Percentiles rank a stretch among this genome's conserved stretches.
Conservation (phyloP, 23 tunicate species). For the Pegea sp. region DNA sequence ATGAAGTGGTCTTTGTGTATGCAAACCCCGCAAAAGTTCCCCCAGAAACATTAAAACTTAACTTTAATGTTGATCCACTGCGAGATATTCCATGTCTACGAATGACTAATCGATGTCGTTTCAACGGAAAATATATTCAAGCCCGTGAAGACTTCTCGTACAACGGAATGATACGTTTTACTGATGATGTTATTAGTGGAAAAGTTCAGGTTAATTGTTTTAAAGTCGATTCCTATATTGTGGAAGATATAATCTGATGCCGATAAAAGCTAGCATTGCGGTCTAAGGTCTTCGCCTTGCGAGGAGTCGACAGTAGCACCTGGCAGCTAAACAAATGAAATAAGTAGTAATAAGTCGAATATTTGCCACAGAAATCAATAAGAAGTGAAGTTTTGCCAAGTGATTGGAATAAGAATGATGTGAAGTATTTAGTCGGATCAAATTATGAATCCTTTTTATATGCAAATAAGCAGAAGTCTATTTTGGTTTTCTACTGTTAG, state of each 20-base stretch:
- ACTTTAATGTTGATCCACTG: slow-evolving; percentile 46
- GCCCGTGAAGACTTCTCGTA: slow-evolving; percentile 15
- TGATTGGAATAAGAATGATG: slow-evolving; percentile 70
- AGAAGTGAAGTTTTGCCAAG: slow-evolving; percentile 32
- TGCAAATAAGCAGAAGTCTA: slow-evolving; percentile 8
- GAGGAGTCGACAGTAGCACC: too few species aligned
- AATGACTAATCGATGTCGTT: slow-evolving; percentile 40
- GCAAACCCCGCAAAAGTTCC: slow-evolving; percentile 21
- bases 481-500: neutral
- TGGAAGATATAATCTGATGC: too few species aligned
- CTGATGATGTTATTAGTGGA: slow-evolving; percentile 37
- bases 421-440: slow-evolving; percentile 50
- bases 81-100: slow-evolving; percentile 77
- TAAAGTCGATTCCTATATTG: neutral
- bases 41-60: slow-evolving; percentile 6
- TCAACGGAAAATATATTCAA: slow-evolving; percentile 42
- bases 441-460: slow-evolving; percentile 26
- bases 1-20: slow-evolving; percentile 50
- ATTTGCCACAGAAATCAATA: slow-evolving; percentile 24
- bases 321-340: too few species aligned
- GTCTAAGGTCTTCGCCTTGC: too few species aligned
- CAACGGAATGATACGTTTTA: slow-evolving; percentile 30
- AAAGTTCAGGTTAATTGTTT: slow-evolving; percentile 20
- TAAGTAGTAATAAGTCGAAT: neutral
- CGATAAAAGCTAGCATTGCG: too few species aligned